These are phyloP conservation scores for Acronicta alni DNA, from an alignment of 2,888 invertebrate genomes.

Conservation along the genomic window DNA sequence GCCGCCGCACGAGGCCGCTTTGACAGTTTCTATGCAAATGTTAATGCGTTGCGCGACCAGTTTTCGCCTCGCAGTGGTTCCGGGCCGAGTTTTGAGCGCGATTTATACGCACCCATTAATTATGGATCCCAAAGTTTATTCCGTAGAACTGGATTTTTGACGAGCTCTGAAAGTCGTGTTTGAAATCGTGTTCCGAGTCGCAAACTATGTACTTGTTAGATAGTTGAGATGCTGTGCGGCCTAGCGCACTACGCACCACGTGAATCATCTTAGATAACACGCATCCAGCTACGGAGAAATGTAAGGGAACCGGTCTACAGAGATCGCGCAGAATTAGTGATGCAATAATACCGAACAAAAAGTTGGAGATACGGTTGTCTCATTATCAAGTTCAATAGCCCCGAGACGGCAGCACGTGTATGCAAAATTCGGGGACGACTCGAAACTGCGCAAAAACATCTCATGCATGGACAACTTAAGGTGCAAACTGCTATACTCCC, in stretches of 20 bases:
- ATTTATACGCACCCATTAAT: constrained; percentile 80
- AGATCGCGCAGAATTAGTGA: constrained; percentile 74
- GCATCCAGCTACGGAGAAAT: constrained; percentile 52
- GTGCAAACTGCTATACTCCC: constrained; percentile 77
- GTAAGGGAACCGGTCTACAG: constrained; percentile 58
- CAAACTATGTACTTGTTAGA: constrained; percentile 14
- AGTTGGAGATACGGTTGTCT: constrained; percentile 80
- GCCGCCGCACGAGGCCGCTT: constrained; percentile 75
- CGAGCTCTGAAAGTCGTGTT: constrained; percentile 53
- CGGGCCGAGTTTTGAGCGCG: constrained; percentile 80
- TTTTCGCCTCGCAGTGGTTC: constrained; percentile 84
- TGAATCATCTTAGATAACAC: constrained; percentile 65
- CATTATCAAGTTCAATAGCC: constrained; percentile 89
- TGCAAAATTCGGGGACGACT: constrained; percentile 79
- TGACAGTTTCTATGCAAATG: constrained; percentile 89
- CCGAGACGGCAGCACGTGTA: constrained; percentile 85
- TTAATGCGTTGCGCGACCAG: constrained; percentile 86
- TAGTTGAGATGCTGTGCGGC: constrained; percentile 26
- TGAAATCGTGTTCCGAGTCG: constrained; percentile 41
- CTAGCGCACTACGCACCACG: constrained; percentile 50
- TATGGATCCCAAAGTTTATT: constrained; percentile 69
- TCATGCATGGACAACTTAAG: constrained; percentile 75
- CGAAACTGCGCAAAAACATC: constrained; percentile 77
- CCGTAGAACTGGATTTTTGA: constrained; percentile 76
- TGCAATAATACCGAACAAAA: constrained; percentile 81